Evolutionary conservation across 2,888 invertebrate genomes (phyloP), one percentile per base, ranked within the genome.

Genomic region (Dynastes tityus): DNA sequence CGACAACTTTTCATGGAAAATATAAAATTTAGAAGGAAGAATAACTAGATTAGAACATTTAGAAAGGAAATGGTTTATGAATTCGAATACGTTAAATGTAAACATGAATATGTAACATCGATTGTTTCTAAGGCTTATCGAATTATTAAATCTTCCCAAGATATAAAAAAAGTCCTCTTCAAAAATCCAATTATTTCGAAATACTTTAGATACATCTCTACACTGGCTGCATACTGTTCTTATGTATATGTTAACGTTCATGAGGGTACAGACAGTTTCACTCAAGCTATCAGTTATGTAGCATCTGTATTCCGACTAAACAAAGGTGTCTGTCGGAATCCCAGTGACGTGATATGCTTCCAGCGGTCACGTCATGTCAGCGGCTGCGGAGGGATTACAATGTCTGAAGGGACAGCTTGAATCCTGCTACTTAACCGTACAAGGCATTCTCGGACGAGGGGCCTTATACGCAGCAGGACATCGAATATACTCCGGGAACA

Each of bases 261-360:
- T 40, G 71, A 78, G 78, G 78, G 78, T 78, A 71, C 78, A 68
- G 79, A 79, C 79, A 79, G 79, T 79, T 79, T 77, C 70, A 71
- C 76, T 80, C 78, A 76, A 40, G 75, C 73, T 79, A 80, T 82
- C 80, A 81, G 80, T 79, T 79, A 73, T 80, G 67, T 76, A 74
- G 77, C 79, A 77, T 77, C 83, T 81, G 83, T 81, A 82, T 82
- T 81, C 81, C 78, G 80, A 80, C 76, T 81, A 82, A 85, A 85
- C 85, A 86, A 85, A 86, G 85, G 86, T 86, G 86, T 86, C 86
- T 82, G 85, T 84, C 83, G 85, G 85, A 85, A 87, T 86, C 84
- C 83, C 82, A 83, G 82, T 81, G 85, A 86, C 85, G 84, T 86
- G 87, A 86, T 85, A 83, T 85, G 86, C 84, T 82, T 83, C 84